Conservation (phyloP, 35 echinoderm and acorn worm species). For the Holothuria glaberrima region DNA sequence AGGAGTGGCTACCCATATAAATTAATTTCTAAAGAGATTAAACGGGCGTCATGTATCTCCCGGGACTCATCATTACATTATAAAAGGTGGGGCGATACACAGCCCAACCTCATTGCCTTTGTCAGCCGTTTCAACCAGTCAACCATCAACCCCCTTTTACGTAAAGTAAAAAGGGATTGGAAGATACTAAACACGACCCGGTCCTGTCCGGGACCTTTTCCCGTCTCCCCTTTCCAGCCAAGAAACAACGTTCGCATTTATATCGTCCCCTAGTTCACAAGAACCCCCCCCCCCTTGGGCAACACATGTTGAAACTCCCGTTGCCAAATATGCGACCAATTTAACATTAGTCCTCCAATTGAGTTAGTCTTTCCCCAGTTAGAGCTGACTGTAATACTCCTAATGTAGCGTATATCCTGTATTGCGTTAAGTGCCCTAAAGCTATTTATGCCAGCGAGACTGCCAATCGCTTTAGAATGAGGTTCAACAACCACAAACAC, state of each 20-base stretch:
- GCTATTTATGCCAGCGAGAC: no score
- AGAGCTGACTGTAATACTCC: constrained; percentile 13
- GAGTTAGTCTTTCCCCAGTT: neutral
- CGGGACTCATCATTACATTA: neutral
- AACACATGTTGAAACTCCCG: neutral
- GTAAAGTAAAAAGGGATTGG: neutral
- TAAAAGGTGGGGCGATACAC: neutral
- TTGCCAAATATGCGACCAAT: no score
- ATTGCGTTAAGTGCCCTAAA: neutral
- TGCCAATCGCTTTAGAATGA: no score
- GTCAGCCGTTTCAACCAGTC: neutral
- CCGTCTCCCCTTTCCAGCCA: neutral
- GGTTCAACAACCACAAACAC: no score
- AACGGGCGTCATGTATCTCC: no score
- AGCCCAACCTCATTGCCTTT: neutral
- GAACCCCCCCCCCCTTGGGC: neutral
- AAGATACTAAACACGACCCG: neutral
- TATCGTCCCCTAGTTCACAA: neutral
- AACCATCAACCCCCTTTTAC: neutral
- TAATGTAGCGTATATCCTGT: neutral
- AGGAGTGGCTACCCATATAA: neutral
- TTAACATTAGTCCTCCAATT: neutral
- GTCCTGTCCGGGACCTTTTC: neutral
- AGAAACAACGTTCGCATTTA: neutral
- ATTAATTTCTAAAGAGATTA: constrained; percentile 2